Evolutionary conservation across 2,797 vertebrate species (phyloP), one percentile per base, ranked within the genome.

Genomic region (Parambassis ranga): DNA sequence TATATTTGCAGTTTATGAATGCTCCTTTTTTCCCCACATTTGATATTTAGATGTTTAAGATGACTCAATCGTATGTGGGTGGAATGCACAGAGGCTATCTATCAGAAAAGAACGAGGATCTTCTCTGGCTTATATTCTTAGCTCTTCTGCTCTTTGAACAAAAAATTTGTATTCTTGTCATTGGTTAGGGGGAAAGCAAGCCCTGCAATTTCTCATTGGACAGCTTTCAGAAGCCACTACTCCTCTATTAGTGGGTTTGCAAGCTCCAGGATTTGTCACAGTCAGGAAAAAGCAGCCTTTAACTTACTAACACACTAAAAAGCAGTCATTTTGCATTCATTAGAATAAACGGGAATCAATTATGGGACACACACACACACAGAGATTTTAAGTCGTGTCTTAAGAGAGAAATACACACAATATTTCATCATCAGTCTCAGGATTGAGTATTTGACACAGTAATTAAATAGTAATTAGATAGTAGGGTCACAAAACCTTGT

Each of bases 151-250:
- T 85, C 86, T 88, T 88, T 83, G 79, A 88, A 90, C 79, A 78
- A 65, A 77, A n/a, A 85, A 90, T 92, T 92, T 78, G 85, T 92
- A 92, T 92, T 92, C 90, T 81, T 78, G 71, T 79, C 87, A 78
- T 86, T 69, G 74, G 83, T 65, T 67, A 33, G 59, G 71, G 66
- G 75, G 77, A 84, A 84, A 87, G 84, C 75, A 77, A 82, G 69
- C 75, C 81, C 76, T 88, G 83, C 83, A 78, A 85, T 88, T 89
- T 90, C 82, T 90, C 87, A 88, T 79, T 87, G 87, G 87, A 87
- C 53, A 72, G 81, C 79, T 87, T 85, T 91, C 89, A 89, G 86
- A 86, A 71, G 73, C 76, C 77, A 67, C 72, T 56, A 83, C 75
- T 80, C 75, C 69, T 86, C 81, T 90, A 87, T 91, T 91, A 86